These are phyloP conservation scores for Pararge aegeria DNA, from an alignment of 1,140 invertebrate genomes.

Conservation along the genomic window DNA sequence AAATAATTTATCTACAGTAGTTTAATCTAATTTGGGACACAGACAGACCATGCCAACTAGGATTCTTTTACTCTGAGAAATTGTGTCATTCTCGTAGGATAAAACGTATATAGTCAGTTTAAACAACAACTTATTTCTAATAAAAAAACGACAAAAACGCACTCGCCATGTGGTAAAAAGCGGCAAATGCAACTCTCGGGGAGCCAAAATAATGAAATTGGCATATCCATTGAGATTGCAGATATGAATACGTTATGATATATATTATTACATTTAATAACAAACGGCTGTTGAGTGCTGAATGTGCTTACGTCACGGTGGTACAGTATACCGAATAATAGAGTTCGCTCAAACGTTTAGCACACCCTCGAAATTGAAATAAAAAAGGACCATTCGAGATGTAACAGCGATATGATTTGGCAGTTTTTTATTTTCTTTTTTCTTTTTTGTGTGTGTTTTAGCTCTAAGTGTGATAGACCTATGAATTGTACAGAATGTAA, in stretches of 20 bases:
- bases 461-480: constrained; percentile 48
- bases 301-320: constrained; percentile 71
- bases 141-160: no score
- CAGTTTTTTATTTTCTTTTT: constrained; percentile 65
- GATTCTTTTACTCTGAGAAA: no score
- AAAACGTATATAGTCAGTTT: no score
- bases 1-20: no score
- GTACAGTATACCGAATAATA: constrained; percentile 67
- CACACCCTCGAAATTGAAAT: constrained; percentile 77
- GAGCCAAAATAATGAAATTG: constrained; percentile 57
- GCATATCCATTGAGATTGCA: constrained; percentile 71
- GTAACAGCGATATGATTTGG: constrained; percentile 78
- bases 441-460: constrained; percentile 59
- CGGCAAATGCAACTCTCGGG: constrained; percentile 17
- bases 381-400: constrained; percentile 76
- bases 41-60: no score
- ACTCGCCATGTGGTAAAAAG: constrained; percentile 25
- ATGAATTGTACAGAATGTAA: constrained; percentile 40
- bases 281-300: constrained; percentile 61
- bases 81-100: no score
- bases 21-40: no score
- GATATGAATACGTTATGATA: constrained; percentile 79
- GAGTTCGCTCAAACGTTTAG: constrained; percentile 75
- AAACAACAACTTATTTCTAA: no score
- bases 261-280: constrained; percentile 76